Evolutionary conservation across 2,113 vertebrate species (phyloP).

Genomic region (Tyto alba): DNA sequence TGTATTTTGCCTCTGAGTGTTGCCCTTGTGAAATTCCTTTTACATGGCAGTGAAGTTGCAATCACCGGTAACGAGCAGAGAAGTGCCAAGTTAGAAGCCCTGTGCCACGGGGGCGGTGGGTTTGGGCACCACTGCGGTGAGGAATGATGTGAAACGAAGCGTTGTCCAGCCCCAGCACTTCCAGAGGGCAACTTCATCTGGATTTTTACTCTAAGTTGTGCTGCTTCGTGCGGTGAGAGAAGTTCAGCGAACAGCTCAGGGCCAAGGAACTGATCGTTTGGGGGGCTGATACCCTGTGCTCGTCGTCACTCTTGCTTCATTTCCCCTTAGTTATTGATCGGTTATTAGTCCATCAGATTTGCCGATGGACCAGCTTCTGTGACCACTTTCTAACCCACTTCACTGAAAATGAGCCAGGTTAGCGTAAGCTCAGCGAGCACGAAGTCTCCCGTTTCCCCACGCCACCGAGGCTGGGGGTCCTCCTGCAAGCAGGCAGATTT

Average conservation of each 20-base stretch:
- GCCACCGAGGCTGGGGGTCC: fast-evolving
- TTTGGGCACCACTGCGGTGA: not conserved
- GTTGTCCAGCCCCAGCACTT: not conserved
- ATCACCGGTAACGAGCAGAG: not conserved
- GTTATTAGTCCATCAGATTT: not conserved
- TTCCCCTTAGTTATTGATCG: not conserved
- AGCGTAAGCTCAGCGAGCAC: fast-evolving
- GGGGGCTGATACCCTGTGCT: not conserved
- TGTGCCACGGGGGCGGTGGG: not conserved
- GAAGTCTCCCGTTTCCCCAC: fast-evolving
- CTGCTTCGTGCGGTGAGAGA: not conserved
- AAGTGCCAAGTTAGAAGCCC: not conserved
- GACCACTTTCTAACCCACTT: not conserved
- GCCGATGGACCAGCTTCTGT: not conserved
- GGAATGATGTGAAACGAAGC: not conserved
- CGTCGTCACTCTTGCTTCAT: not conserved
- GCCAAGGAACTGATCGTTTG: not conserved
- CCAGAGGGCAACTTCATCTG: not conserved
- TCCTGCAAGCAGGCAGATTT: not conserved
- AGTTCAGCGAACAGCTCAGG: not conserved
- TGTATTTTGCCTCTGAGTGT: not conserved
- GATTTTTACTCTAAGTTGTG: not conserved
- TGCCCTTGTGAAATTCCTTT: not conserved
- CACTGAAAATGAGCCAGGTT: not conserved
- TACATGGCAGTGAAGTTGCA: not conserved